Base-by-base conservation (phyloP, 2,113 vertebrate genomes). In the Nannospalax galili region DNA sequence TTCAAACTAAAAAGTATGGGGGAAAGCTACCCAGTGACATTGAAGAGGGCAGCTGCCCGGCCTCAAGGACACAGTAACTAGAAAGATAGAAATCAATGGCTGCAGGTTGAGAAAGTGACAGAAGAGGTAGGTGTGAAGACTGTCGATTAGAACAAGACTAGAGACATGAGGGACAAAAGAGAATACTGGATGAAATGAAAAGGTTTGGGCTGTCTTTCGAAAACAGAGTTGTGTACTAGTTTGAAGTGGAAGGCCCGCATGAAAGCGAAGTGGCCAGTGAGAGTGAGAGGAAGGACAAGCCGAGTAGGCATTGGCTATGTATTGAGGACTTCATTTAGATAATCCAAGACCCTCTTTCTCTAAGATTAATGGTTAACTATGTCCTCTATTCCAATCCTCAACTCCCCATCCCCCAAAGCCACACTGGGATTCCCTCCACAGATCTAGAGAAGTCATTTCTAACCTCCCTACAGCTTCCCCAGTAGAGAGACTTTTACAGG, bases 61-160 rank as follows among this genome's bases (percentile, higher is more conserved):
- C 52, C 52, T 67, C 37, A 42, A 28, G 30, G 60, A 35, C 19
- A 3, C 15, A 9, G 80, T 60, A 48, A 40, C 69, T 42, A 70
- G n/a, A 65, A 92, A 11, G 62, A 32, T 32, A 93, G 73, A 92
- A 94, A 81, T 75, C 91, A 32, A 22, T 84, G 85, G 80, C 28
- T 65, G 67, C 1, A 37, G 48, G 88, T 88, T 77, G 72, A 17
- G 69, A 28, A 84, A 69, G 22, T 40, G 65, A 89, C 17, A 24
- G 16, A 75, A 90, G 42, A 52, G 7, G 14, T 0, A 4, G 26
- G 77, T 86, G 70, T n/a, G 15, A 65, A 65, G 60, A 19, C 40
- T 19, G 70, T 65, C 72, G 28, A 14, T 56, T 58, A 79, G 32
- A 75, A 22, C 73, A 70, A 87, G 48, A 15, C 1, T 62, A 12